Evolutionary conservation across 2,888 invertebrate genomes (phyloP).

Genomic region (Saturnia pavonia): DNA sequence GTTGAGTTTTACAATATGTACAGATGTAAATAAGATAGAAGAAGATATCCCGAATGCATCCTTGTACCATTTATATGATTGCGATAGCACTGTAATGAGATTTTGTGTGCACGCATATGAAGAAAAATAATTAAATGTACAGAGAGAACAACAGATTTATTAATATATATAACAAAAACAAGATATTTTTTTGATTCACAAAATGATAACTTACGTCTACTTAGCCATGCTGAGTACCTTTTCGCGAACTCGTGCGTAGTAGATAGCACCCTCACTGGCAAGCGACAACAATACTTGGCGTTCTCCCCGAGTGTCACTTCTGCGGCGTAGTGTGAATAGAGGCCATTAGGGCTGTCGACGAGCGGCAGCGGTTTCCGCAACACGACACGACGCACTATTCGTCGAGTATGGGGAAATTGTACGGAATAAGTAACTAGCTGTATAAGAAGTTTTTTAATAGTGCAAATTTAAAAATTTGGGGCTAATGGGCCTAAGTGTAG

Average conservation of each 20-base stretch:
- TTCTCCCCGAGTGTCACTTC: constrained; percentile 37
- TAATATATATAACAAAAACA: not conserved
- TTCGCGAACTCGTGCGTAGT: constrained; percentile 10
- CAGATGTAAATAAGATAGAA: too few species aligned
- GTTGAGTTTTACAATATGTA: too few species aligned
- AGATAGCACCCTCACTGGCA: constrained; percentile 12
- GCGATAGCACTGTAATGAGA: too few species aligned
- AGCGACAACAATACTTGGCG: constrained; percentile 28
- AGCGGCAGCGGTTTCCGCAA: constrained; percentile 32
- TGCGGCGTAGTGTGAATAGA: constrained; percentile 35
- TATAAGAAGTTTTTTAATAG: constrained; percentile 14
- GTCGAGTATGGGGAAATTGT: constrained; percentile 34
- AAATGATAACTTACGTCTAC: not conserved
- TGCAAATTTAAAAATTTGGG: not conserved
- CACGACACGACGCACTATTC: constrained; percentile 23
- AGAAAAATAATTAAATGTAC: too few species aligned
- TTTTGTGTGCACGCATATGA: too few species aligned
- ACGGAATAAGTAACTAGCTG: constrained; percentile 33
- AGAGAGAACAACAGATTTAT: too few species aligned
- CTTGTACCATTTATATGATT: too few species aligned
- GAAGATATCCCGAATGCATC: too few species aligned
- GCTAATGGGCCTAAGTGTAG: not conserved
- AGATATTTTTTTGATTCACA: not conserved
- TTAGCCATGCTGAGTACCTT: constrained; percentile 5
- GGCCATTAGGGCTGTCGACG: constrained; percentile 35